Base-by-base conservation (phyloP, 92 coral and sea anemone species). In the Virgularia gustaviana region DNA sequence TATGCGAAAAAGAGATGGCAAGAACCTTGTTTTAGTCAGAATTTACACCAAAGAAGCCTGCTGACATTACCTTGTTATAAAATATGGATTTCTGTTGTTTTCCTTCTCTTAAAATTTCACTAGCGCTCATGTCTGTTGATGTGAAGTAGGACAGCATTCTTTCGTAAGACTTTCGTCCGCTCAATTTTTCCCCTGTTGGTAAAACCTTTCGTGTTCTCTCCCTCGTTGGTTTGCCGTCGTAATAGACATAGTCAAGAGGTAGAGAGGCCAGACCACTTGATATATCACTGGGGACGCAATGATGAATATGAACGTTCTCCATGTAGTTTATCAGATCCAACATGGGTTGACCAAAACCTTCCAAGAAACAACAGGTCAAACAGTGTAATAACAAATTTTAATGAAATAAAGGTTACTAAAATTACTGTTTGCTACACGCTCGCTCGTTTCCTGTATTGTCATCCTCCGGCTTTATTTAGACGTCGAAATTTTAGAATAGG, bases 191-290 rank as follows among this genome's bases (percentile, higher is more conserved):
- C 1, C 95, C 95, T 9, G 97, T 73, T 35, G 90, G 97, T 12
- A 90, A 79, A 9, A 24, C 76, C 74, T 83, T 85, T 0, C 76
- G 83, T 10, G 97, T 90, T 49, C 56, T 72, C 36, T 68, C 36
- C 45, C 56, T 82, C 51, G 89, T 78, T 77, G 95, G 87, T 16
- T 44, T 71, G 24, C 87, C 90, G 61, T 90, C 83, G 25, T 53
- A 72, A 57, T 82, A 90, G 25, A 90, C 90, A 77, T 77, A 88
- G 52, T 88, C 86, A 16, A 90, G 52, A 4, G 97, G 97, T 36
- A 90, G 79, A 65, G 79, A 83, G 11, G 86, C 79, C 20, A 90
- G 79, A 39, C 97, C 97, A 62, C 97, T 90, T 24, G 97, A 84
- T 52, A 90, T 81, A 44, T 76, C 66, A 71, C 89, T 88, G 49